These are phyloP conservation scores for Siderastrea siderea DNA, from an alignment of 92 coral and sea anemone genomes.

Conservation along the genomic window DNA sequence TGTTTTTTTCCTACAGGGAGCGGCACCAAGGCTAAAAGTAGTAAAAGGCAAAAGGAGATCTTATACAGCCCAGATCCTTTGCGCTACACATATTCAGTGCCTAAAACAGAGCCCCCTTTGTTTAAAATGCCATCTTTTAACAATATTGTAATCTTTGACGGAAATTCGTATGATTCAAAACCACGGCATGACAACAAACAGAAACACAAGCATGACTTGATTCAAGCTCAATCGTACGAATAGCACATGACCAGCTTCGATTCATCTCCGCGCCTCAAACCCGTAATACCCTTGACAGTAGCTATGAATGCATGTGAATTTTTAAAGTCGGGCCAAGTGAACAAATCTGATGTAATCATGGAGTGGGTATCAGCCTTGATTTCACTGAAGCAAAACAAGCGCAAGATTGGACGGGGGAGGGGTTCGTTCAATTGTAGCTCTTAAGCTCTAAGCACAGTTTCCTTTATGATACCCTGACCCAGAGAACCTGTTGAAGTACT, in stretches of 20 bases:
- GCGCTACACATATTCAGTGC: too few species aligned
- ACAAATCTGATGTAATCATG: conserved; percentile 3
- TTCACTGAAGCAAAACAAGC: background rate
- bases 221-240: background rate
- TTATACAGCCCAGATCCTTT: too few species aligned
- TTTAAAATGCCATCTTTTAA: background rate
- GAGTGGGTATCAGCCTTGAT: background rate
- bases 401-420: background rate
- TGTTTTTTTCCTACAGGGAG: too few species aligned
- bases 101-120: too few species aligned
- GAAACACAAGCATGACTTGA: conserved; percentile 12
- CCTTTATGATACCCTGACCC: background rate
- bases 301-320: background rate
- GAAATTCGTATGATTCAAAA: background rate
- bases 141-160: background rate
- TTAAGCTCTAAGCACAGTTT: background rate
- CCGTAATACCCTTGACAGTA: conserved; percentile 25
- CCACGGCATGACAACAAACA: background rate
- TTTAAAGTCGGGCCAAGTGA: conserved; percentile 4
- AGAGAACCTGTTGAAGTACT: conserved; percentile 12
- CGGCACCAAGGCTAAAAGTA: too few species aligned
- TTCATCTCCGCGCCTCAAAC: background rate
- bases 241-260: conserved; percentile 2
- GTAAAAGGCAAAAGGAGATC: too few species aligned
- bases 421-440: background rate